A percentile compares a stretch with the other conserved stretches of the same genome.
phyloP scores from a whole-genome alignment of 2,888 invertebrate genomes.

The Megaustenia siamemsis region DNA sequence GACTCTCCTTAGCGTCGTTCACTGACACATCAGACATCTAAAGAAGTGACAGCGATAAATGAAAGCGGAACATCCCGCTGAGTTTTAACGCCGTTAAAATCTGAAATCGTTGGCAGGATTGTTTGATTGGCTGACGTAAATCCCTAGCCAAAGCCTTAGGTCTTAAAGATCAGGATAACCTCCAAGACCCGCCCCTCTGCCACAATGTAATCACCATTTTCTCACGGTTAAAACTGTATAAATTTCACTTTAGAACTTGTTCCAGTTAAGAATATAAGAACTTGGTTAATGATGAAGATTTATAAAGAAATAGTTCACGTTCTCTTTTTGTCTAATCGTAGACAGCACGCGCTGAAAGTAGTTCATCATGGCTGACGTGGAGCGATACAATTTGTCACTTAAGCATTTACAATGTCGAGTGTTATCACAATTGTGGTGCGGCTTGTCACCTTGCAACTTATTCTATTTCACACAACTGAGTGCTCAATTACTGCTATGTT shows the following conservation, averaged over 20 bases:
- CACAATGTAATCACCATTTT: background rate
- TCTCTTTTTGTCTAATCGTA: background rate
- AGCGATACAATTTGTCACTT: background rate
- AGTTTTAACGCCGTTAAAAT: background rate
- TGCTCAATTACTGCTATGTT: too few species aligned
- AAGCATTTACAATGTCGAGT: too few species aligned
- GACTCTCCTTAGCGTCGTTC: background rate
- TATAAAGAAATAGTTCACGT: background rate
- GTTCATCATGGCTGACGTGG: background rate
- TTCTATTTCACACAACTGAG: too few species aligned
- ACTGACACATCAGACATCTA: background rate
- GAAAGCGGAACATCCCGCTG: slow-evolving; percentile 3
- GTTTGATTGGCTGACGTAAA: slow-evolving; percentile 27
- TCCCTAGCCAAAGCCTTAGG: background rate
- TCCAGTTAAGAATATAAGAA: too few species aligned
- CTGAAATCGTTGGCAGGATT: slow-evolving; percentile 18
- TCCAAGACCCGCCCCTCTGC: background rate
- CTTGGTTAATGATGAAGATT: too few species aligned
- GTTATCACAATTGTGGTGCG: background rate
- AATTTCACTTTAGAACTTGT: too few species aligned
- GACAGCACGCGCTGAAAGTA: background rate
- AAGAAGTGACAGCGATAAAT: background rate
- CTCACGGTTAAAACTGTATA: background rate
- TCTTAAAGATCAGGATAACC: background rate
- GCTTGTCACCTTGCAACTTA: too few species aligned